Percentiles rank a stretch among this genome's conserved stretches.
Evolutionary conservation across 2,113 vertebrate genomes (phyloP).

Genomic region (Pelodiscus sinensis): DNA sequence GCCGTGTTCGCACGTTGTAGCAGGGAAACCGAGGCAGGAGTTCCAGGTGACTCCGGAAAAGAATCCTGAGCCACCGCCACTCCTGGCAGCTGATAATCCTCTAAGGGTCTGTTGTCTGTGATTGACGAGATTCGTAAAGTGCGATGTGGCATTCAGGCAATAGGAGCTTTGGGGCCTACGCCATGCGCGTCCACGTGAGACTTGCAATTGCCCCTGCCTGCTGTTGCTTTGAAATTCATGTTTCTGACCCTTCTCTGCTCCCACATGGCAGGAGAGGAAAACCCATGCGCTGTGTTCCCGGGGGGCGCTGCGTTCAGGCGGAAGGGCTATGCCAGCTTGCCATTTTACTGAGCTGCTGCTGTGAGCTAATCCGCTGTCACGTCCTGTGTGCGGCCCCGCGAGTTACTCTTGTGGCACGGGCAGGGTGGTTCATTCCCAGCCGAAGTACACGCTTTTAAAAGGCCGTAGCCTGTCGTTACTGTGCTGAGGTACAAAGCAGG

Average conservation of each 20-base stretch:
- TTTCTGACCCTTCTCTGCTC: background rate
- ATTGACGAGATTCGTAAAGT: constrained; percentile 34
- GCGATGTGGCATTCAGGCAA: constrained; percentile 17
- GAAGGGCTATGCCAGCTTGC: background rate
- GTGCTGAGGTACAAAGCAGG: background rate
- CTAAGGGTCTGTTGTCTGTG: constrained; percentile 18
- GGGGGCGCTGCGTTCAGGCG: background rate
- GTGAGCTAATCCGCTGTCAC: background rate
- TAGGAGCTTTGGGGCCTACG: constrained; percentile 6
- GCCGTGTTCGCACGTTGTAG: constrained; percentile 32
- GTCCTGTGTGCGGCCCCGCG: background rate
- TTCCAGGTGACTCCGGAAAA: background rate
- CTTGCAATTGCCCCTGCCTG: background rate
- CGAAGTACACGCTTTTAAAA: background rate
- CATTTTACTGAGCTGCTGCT: background rate
- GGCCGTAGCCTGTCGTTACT: background rate
- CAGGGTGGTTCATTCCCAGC: background rate
- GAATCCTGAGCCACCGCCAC: background rate
- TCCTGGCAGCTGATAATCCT: background rate
- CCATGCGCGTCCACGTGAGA: constrained; percentile 3
- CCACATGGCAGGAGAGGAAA: background rate
- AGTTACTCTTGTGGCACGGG: background rate
- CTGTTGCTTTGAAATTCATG: background rate
- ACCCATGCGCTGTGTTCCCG: background rate
- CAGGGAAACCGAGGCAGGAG: background rate